Conservation (phyloP, 2,113 vertebrate genomes). For the Dolichotis patagonum region DNA sequence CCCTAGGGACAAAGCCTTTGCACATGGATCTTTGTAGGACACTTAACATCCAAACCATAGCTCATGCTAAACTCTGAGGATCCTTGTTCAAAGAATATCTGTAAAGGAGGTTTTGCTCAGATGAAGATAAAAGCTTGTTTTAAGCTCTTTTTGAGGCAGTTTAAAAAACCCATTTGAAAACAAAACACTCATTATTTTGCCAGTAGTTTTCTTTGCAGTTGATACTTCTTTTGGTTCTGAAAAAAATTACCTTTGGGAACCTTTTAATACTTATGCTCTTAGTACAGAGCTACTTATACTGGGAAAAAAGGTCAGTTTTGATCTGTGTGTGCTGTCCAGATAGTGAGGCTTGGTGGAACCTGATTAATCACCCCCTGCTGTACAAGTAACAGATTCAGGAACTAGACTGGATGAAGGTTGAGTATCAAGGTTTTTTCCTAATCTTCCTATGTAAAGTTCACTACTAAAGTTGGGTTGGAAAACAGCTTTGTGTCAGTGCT, state of each 20-base stretch:
- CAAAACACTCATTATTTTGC: slow-evolving; percentile 9
- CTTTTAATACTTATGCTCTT: not conserved
- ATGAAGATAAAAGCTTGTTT: not conserved
- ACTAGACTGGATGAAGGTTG: not conserved
- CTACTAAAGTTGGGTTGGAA: not conserved
- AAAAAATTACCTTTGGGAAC: not conserved
- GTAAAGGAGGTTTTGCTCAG: not conserved
- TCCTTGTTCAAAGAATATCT: not conserved
- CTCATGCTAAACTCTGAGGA: not conserved
- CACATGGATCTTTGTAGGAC: not conserved
- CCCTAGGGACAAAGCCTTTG: not conserved
- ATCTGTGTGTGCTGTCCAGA: not conserved
- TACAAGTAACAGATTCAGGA: not conserved
- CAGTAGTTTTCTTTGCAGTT: slow-evolving; percentile 22
- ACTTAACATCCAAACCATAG: not conserved
- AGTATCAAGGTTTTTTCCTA: not conserved
- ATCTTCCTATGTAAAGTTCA: not conserved
- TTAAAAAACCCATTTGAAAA: not conserved
- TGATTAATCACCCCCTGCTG: not conserved
- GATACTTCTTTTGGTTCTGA: not conserved
- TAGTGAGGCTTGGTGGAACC: not conserved
- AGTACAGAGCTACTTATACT: not conserved
- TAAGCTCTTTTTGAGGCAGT: not conserved
- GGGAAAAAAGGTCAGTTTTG: slow-evolving; percentile 25
- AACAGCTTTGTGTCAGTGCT: not conserved